Evolutionary conservation across 2,888 invertebrate species (phyloP).

Genomic region (Drosophila borborema): DNA sequence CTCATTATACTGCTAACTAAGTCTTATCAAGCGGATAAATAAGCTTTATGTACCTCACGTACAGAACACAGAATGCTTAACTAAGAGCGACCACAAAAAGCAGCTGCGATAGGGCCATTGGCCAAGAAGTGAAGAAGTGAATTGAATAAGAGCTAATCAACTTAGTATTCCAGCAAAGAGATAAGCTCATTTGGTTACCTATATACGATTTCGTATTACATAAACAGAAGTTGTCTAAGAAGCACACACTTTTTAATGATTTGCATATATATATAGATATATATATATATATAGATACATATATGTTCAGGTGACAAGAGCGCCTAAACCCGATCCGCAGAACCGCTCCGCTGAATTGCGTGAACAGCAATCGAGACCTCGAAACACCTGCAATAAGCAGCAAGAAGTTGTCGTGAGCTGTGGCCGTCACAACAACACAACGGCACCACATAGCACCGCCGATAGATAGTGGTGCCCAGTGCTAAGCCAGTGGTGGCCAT

Average conservation of each 20-base stretch:
- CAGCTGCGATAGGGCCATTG: conserved; percentile 8
- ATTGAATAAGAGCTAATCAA: neutral
- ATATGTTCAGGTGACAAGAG: conserved; percentile 13
- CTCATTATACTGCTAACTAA: conserved; percentile 4
- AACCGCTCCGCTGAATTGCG: conserved; percentile 44
- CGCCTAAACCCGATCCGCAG: conserved; percentile 36
- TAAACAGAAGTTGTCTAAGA: conserved; percentile 5
- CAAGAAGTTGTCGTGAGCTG: conserved; percentile 11
- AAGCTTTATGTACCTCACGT: conserved; percentile 42
- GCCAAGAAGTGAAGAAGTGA: neutral
- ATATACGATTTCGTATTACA: conserved; percentile 3
- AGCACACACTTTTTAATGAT: neutral
- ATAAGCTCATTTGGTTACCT: neutral
- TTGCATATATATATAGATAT: no score
- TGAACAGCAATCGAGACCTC: conserved; percentile 54
- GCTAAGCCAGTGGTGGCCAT: conserved; percentile 11
- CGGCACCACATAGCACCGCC: conserved; percentile 21
- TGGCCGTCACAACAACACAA: conserved; percentile 19
- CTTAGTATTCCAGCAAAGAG: neutral
- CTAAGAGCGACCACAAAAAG: neutral
- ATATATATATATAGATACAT: neutral
- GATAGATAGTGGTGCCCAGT: conserved; percentile 41
- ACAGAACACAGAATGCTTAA: neutral
- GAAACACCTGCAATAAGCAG: conserved; percentile 53
- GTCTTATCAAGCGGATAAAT: conserved; percentile 34